Conservation (phyloP, 2,113 vertebrate genomes). For the Dicerorhinus sumatrensis region DNA sequence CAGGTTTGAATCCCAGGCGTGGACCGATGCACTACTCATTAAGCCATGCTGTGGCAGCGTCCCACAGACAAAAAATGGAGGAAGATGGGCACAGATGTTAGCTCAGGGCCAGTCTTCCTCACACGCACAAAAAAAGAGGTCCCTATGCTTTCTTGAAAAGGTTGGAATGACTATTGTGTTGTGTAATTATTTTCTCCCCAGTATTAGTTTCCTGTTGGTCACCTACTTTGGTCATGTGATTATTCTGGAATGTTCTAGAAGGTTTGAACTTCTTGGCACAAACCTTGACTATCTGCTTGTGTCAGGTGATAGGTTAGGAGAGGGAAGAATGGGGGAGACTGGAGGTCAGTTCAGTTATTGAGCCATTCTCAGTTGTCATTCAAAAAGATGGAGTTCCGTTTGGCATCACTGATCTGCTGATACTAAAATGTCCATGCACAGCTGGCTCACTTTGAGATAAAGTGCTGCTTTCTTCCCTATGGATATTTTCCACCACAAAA, state of each 20-base stretch:
- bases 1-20: too few species aligned
- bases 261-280: neutral
- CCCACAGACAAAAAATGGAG: too few species aligned
- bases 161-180: neutral
- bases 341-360: neutral
- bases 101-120: too few species aligned
- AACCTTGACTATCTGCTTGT: neutral
- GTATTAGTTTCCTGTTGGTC: neutral
- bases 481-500: neutral
- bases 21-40: too few species aligned
- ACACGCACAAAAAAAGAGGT: neutral
- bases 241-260: conserved; percentile 7
- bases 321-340: neutral
- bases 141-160: neutral
- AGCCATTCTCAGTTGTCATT: neutral
- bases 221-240: neutral
- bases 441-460: neutral
- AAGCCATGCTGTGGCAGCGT: too few species aligned
- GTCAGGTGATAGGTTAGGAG: neutral
- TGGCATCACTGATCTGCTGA: neutral
- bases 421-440: neutral
- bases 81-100: too few species aligned
- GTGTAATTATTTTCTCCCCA: neutral
- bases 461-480: neutral
- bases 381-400: neutral